phyloP scores from a whole-genome alignment of 2,113 vertebrate genomes.

The Phyllopteryx taeniolatus region DNA sequence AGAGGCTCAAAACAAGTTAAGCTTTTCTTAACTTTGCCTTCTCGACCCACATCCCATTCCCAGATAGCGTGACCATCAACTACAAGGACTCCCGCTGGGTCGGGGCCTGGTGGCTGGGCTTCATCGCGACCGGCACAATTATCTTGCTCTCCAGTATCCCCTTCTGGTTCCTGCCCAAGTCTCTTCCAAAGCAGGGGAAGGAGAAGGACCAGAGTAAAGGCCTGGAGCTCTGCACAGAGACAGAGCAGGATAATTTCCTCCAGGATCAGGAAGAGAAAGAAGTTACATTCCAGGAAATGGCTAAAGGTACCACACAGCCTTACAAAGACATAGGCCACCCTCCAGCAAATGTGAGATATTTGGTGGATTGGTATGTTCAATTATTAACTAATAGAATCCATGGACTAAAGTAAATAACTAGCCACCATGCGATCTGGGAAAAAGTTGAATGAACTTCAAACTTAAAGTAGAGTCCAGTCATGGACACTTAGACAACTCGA shows the following conservation, averaged over 20 bases:
- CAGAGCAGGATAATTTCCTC: slow-evolving; percentile 69
- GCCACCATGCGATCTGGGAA: neutral
- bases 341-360: neutral
- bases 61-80: slow-evolving; percentile 81
- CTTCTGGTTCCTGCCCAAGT: slow-evolving; percentile 90
- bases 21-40: neutral
- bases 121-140: slow-evolving; percentile 80
- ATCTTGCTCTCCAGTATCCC: slow-evolving; percentile 82
- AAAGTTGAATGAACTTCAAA: slow-evolving; percentile 24
- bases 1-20: neutral
- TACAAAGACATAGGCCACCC: neutral
- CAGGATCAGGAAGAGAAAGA: slow-evolving; percentile 39
- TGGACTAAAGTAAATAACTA: neutral
- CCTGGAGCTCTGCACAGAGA: slow-evolving; percentile 29
- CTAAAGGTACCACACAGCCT: slow-evolving; percentile 72
- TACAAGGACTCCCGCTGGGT: slow-evolving; percentile 89
- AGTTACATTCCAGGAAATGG: slow-evolving; percentile 73
- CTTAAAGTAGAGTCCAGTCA: neutral
- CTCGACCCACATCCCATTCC: neutral
- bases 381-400: slow-evolving; percentile 24
- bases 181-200: slow-evolving; percentile 72
- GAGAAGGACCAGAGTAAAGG: slow-evolving; percentile 28
- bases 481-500: neutral
- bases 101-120: slow-evolving; percentile 97
- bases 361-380: slow-evolving; percentile 4